These are phyloP conservation scores for Cygnus atratus DNA, from an alignment of 2,113 vertebrate species.

Conservation along the genomic window DNA sequence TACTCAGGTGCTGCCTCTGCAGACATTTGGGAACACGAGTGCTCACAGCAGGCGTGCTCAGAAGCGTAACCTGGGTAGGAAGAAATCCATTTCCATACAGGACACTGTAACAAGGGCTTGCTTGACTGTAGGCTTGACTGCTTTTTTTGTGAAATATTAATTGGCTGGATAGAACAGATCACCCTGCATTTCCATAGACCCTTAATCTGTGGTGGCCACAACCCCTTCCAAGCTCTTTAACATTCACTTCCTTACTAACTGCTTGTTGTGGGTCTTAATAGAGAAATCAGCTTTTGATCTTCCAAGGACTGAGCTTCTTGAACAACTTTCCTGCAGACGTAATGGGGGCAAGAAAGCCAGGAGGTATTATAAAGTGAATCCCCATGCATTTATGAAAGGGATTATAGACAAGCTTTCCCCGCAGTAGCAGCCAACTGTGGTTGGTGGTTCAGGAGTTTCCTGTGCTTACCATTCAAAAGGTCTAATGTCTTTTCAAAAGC, in stretches of 20 bases:
- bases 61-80: not conserved
- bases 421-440: not conserved
- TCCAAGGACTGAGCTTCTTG: not conserved
- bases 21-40: not conserved
- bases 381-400: not conserved
- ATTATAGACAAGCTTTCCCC: not conserved
- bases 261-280: not conserved
- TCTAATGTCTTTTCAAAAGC: not conserved
- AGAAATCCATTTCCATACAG: not conserved
- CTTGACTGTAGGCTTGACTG: not conserved
- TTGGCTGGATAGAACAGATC: not conserved
- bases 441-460: not conserved
- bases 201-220: not conserved
- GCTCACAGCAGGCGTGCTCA: not conserved
- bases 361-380: not conserved
- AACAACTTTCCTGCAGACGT: not conserved
- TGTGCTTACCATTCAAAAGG: not conserved
- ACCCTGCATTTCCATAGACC: not conserved
- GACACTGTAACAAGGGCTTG: not conserved
- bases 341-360: not conserved
- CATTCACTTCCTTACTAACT: not conserved
- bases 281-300: not conserved
- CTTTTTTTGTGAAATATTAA: not conserved
- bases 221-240: not conserved
- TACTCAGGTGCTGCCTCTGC: not conserved